Evolutionary conservation across 2,113 vertebrate species (phyloP), one percentile per base, ranked within the genome.

Genomic region (Chionomys nivalis): DNA sequence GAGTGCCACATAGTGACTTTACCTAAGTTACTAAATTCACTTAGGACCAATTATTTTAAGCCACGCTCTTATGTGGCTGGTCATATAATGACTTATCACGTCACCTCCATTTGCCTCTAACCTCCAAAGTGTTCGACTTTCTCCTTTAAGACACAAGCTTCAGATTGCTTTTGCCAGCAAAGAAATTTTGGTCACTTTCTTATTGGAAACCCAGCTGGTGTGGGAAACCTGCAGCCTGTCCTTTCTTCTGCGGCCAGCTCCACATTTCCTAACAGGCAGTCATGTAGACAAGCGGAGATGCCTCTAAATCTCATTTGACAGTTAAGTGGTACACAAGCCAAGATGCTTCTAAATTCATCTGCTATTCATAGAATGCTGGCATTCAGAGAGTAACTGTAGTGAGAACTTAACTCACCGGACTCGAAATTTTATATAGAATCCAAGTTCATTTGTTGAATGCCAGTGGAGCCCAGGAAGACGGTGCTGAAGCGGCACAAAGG

Each of bases 31-130:
- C 85, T 90, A 92, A 72, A 65, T 90, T 89, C 72, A 87, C 49
- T 44, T 83, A 96, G 87, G 36, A 94, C 90, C 87, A 88, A 90
- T 93, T 90, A 94, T 63, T 91, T 87, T 91, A 94, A 93, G 28
- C 36, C 52, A 21, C 58, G 52, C 28, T 66, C 47, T 88, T 86
- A 88, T 12, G 65, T 58, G 76, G 92, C 44, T 79, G 68, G 87
- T 76, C 92, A 87, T 17, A 2, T 49, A 81, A 79, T n/a, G 42
- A 88, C 21, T 58, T 90, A 81, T 73, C 81, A 55, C n/a, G 86
- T 92, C 66, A 49, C 44, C 95, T 79, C 52, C 49, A 87, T 49
- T 87, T 83, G 91, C n/a, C 75, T 72, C n/a, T 93, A 76, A 72
- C 44, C 68, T 87, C 33, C 65, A 61, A 36, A 85, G 21, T 33